Base-by-base conservation (phyloP, 2,888 invertebrate genomes). In the Gonocerus acuteangulatus region DNA sequence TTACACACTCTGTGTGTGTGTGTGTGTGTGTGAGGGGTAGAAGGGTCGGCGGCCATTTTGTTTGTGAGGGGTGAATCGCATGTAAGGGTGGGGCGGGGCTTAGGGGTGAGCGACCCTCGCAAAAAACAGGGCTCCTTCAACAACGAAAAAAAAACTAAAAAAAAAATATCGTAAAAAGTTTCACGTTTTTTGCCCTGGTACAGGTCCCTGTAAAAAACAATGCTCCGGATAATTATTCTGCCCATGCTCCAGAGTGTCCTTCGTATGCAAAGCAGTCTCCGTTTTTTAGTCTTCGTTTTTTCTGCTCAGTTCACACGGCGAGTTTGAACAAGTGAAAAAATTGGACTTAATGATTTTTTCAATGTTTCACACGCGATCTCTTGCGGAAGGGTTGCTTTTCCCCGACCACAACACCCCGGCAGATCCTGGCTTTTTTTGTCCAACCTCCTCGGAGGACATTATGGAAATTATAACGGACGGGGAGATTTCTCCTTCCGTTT, bases 321-420 rank as follows among this genome's bases (percentile, higher is more conserved):
- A 15, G 4, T 7, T 19, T 3, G 15, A 48, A 48, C 1, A 6
- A 13, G 22, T 21, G 42, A 54, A 54, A 44, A 54, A 54, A 54
- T 21, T 4, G 27, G 54, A 54, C 54, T 54, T 54, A 42, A 42
- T 54, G 54, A 42, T 54, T 54, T 54, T 54, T 54, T 54, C 54
- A 42, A 21, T 54, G 54, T 54, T 54, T 54, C 54, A 44, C 54
- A 54, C 42, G 44, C 19, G 51, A 23, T 47, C 23, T 23, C 23
- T 21, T n/a, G 9, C 4, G 44, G n/a, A 18, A 42, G 44, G 44
- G 44, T 42, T 42, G 44, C 13, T 42, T 42, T 42, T 42, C 4
- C n/a, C n/a, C n/a, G n/a, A n/a, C n/a, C n/a, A n/a, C n/a, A n/a
- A n/a, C n/a, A n/a, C n/a, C n/a, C n/a, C n/a, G n/a, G n/a, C n/a